These are phyloP conservation scores for Raja brachyura DNA, from an alignment of 2,113 vertebrate species.

Conservation along the genomic window DNA sequence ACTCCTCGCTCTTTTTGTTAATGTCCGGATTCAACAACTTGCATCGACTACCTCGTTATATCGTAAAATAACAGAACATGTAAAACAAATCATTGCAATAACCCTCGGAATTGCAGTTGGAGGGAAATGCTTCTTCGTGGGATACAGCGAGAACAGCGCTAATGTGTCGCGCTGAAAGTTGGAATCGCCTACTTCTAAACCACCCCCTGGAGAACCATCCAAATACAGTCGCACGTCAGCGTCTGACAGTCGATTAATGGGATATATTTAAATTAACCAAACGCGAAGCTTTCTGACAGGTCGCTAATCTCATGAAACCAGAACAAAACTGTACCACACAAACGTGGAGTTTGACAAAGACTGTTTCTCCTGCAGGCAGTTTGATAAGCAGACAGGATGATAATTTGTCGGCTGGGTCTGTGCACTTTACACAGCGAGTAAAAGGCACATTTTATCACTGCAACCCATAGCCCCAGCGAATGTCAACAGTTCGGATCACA, in stretches of 20 bases:
- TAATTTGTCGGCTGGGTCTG: background rate
- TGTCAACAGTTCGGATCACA: slow-evolving; percentile 12
- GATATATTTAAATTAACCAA: background rate
- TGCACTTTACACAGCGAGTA: background rate
- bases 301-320: slow-evolving; percentile 24
- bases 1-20: background rate
- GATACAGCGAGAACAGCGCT: background rate
- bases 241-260: background rate
- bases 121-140: background rate
- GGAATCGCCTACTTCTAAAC: slow-evolving; percentile 20
- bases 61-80: background rate
- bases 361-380: background rate
- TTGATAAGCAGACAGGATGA: background rate
- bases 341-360: background rate
- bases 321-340: background rate
- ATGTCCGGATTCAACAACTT: background rate
- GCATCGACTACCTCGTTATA: background rate
- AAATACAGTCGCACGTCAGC: background rate
- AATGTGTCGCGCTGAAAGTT: slow-evolving; percentile 27
- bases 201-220: background rate
- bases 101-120: background rate
- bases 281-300: background rate
- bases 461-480: background rate
- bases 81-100: background rate
- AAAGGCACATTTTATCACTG: slow-evolving; percentile 21